Percentiles rank a stretch among this genome's conserved stretches.
These are phyloP conservation scores for Myiozetetes cayanensis DNA, from an alignment of 2,113 vertebrate genomes.

Conservation along the genomic window DNA sequence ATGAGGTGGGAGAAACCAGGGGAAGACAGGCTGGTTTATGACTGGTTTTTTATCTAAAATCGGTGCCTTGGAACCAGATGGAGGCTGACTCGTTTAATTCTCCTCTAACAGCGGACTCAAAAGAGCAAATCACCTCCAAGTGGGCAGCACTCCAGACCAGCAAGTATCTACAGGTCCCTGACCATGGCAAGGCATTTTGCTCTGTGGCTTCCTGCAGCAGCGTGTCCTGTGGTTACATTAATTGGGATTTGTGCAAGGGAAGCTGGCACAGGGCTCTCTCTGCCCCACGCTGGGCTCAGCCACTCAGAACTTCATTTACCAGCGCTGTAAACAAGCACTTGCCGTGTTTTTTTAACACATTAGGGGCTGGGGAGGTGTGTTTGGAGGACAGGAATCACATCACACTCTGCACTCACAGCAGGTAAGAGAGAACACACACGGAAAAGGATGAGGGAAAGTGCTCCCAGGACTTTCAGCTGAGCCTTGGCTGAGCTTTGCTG, in stretches of 20 bases:
- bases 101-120: neutral
- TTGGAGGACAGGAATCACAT: neutral
- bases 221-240: neutral
- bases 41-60: neutral
- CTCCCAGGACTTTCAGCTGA: neutral
- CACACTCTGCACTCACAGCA: neutral
- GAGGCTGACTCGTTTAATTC: neutral
- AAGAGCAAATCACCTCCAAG: neutral
- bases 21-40: neutral
- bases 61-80: neutral
- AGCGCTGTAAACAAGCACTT: neutral
- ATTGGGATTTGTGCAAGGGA: neutral
- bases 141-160: neutral
- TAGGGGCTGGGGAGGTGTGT: neutral
- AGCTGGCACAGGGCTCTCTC: neutral
- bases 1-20: neutral
- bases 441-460: neutral
- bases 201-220: neutral
- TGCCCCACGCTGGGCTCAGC: neutral
- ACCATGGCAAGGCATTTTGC: neutral
- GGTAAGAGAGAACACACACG: fast-evolving
- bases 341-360: neutral
- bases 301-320: neutral
- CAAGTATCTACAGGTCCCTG: neutral
- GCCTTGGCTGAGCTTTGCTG: neutral